A percentile compares a stretch with the other conserved stretches of the same genome.
Evolutionary conservation across 1,140 invertebrate genomes (phyloP).

Genomic region (Ptiloglossa arizonensis): DNA sequence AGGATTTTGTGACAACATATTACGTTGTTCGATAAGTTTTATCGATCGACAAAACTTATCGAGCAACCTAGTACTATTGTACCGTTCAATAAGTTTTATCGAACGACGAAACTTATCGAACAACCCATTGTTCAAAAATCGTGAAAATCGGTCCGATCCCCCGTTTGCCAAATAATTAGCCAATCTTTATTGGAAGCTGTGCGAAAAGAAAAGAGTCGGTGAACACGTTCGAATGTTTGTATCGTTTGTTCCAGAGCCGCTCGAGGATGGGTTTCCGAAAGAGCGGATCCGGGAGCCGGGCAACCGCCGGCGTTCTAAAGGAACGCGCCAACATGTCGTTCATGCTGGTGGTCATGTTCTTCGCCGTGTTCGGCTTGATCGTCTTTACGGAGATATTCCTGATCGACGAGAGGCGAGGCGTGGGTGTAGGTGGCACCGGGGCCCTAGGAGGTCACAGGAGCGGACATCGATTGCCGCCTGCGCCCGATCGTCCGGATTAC

Average conservation of each 20-base stretch:
- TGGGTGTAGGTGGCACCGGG: constrained; percentile 76
- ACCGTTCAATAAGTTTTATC: too few species aligned
- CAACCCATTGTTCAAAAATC: too few species aligned
- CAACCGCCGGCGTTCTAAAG: constrained; percentile 82
- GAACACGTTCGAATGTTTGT: too few species aligned
- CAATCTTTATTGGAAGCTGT: too few species aligned
- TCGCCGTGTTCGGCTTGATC: constrained; percentile 92
- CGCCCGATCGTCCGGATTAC: constrained; percentile 80
- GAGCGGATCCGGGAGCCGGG: constrained; percentile 66
- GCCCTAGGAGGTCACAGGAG: constrained; percentile 79
- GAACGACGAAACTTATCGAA: too few species aligned
- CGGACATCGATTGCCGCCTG: constrained; percentile 74
- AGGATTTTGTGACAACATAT: too few species aligned
- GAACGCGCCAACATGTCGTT: constrained; percentile 93
- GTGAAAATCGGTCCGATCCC: too few species aligned
- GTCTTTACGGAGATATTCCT: constrained; percentile 91
- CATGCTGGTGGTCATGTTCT: constrained; percentile 94
- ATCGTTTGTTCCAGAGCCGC: constrained; percentile 7
- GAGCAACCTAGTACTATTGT: too few species aligned
- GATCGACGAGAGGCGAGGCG: constrained; percentile 84
- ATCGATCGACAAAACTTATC: too few species aligned
- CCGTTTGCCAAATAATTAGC: too few species aligned
- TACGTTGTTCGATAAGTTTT: too few species aligned
- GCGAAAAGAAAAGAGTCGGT: too few species aligned
- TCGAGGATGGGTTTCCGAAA: constrained; percentile 75